phyloP scores from a whole-genome alignment of 2,888 invertebrate genomes.

The Scaptomyza polygonia region DNA sequence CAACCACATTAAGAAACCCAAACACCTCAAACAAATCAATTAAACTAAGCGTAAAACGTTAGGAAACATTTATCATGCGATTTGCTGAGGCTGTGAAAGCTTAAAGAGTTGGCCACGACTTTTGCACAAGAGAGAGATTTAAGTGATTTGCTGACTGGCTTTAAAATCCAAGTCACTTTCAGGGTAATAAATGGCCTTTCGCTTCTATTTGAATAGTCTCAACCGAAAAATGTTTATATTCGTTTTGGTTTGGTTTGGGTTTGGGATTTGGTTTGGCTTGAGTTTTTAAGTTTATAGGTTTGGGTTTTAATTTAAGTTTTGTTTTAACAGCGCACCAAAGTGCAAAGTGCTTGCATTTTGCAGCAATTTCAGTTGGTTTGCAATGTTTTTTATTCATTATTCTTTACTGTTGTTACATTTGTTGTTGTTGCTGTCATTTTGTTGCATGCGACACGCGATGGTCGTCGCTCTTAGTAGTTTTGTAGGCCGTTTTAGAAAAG shows the following conservation, averaged over 20 bases:
- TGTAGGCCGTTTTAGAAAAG: slow-evolving; percentile 53
- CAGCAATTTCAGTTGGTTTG: slow-evolving; percentile 54
- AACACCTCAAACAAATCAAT: slow-evolving; percentile 32
- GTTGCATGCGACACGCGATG: slow-evolving; percentile 74
- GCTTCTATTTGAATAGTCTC: slow-evolving; percentile 69
- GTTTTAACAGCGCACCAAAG: slow-evolving; percentile 56
- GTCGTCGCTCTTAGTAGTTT: slow-evolving; percentile 28
- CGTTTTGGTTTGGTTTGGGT: slow-evolving; percentile 31
- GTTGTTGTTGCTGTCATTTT: slow-evolving; percentile 65
- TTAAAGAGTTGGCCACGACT: slow-evolving; percentile 78
- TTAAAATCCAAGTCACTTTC: slow-evolving; percentile 66
- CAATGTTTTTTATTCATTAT: slow-evolving; percentile 8
- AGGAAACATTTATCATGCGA: slow-evolving; percentile 76
- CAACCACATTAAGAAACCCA: background rate
- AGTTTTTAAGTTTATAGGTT: slow-evolving; percentile 12
- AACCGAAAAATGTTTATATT: slow-evolving; percentile 67
- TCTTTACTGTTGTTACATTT: slow-evolving; percentile 3
- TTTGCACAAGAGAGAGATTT: slow-evolving; percentile 71
- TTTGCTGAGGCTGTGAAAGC: slow-evolving; percentile 53
- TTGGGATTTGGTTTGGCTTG: slow-evolving; percentile 1
- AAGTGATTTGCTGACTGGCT: slow-evolving; percentile 78
- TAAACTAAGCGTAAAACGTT: slow-evolving; percentile 33
- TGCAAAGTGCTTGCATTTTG: slow-evolving; percentile 76
- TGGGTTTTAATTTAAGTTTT: slow-evolving; percentile 76
- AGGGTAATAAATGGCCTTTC: slow-evolving; percentile 65